Evolutionary conservation across 2,113 vertebrate genomes (phyloP), one percentile per base, ranked within the genome.

Genomic region (Centropus bengalensis): DNA sequence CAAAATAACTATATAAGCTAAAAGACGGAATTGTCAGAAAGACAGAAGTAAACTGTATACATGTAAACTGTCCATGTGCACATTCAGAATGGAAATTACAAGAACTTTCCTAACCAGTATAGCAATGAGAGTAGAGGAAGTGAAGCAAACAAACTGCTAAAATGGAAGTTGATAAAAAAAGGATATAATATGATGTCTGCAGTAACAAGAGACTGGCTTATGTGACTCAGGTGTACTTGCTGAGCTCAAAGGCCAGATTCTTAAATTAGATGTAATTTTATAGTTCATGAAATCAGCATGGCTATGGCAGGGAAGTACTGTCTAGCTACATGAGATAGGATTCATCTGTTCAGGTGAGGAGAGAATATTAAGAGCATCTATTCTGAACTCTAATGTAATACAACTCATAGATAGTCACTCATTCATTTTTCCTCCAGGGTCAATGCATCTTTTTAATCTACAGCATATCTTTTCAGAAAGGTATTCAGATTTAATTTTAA

Each of bases 401-500:
- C 60, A 90, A 71, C 76, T 63, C 28, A 44, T 67, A 93, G 60
- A 90, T 91, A 90, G 22, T 12, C 67, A 80, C 27, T 89, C 21
- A 85, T 30, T 85, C 62, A 22, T 70, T 90, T 93, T 93, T 91
- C 55, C 68, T 66, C 7, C 51, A 74, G 88, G 51, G 64, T 77
- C 63, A 83, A 51, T 38, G 32, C 9, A 27, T 81, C 44, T 70
- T 68, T 96, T 96, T 95, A 90, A 96, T 96, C 79, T 86, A 33
- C 56, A 74, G 28, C 51, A 44, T 47, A 67, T 58, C 36, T 73
- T 94, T 88, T 83, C 95, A 88, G 79, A 93, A 94, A 88, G 68
- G 51, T 88, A 91, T 94, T 88, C 76, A 59, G 55, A 90, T 91
- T 90, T 85, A 87, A 91, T 76, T 95, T 89, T 94, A 91, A 63